phyloP scores from a whole-genome alignment of 2,797 vertebrate genomes.

The Protonibea diacanthus region DNA sequence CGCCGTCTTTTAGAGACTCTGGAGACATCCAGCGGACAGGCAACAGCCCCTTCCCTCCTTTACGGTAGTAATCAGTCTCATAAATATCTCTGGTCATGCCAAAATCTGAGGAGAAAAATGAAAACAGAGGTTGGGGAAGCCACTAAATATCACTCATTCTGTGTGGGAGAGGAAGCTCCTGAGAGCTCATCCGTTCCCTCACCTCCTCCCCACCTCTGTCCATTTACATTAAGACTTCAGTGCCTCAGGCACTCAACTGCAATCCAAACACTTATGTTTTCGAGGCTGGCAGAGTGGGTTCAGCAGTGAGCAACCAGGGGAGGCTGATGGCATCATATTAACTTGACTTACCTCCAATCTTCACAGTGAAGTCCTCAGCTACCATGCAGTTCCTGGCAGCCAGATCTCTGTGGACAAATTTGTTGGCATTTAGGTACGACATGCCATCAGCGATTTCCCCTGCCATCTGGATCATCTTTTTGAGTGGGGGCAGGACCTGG shows the following conservation, averaged over 20 bases:
- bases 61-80: constrained; percentile 99
- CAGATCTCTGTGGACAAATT: constrained; percentile 98
- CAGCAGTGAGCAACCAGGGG: constrained; percentile 25
- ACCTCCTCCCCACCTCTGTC: constrained; percentile 53
- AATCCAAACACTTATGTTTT: constrained; percentile 65
- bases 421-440: constrained; percentile 99
- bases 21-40: constrained; percentile 99
- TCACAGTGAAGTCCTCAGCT: constrained; percentile 97
- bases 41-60: constrained; percentile 98
- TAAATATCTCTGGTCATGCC: constrained; percentile 99
- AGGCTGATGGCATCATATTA: constrained; percentile 42
- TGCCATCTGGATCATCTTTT: constrained; percentile 99
- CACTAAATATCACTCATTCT: constrained; percentile 60
- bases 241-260: constrained; percentile 47
- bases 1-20: constrained; percentile 97
- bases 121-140: constrained; percentile 58
- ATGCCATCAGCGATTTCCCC: constrained; percentile 98
- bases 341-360: constrained; percentile 93
- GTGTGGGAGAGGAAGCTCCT: constrained; percentile 60
- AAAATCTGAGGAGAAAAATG: constrained; percentile 88
- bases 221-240: constrained; percentile 59
- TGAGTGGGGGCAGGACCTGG: constrained; percentile 92
- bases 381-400: constrained; percentile 99
- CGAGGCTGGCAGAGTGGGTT: constrained; percentile 30
- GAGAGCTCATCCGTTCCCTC: constrained; percentile 61